Base-by-base conservation (phyloP, 1,140 invertebrate genomes). In the Drosophila subpulchrella region DNA sequence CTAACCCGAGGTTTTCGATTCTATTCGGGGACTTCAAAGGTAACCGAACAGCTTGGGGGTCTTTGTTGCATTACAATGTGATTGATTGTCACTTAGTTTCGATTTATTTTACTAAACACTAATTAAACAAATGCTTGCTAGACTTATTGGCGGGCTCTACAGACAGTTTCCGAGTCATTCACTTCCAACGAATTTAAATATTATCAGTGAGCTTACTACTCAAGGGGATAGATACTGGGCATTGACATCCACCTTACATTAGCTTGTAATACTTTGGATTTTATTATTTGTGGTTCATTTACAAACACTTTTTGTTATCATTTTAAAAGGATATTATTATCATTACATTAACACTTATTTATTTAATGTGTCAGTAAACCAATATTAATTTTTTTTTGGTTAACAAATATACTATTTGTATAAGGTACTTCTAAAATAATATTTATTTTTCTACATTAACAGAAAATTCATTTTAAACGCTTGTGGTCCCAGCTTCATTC, bases 31-130 rank as follows among this genome's bases (percentile, higher is more conserved):
- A 32, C 13, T 51, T 51, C 50, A 53, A 53, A 53, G n/a, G 1
- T 6, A 12, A 4, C 50, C 50, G 50, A 53, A 36, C 32, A 6
- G 6, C 46, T 30, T 11, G 15, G 6, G 2, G 11, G 32, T 20
- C 32, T 36, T 53, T 17, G 11, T 36, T 20, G 50, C 32, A 53
- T 53, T 51, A 51, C 30, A 36, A 13, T 34, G n/a, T 51, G 50
- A 51, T 51, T 51, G 50, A 51, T 51, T 46, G 42, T 24, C 20
- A 27, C n/a, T 48, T 27, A 11, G 5, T 13, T 3, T 11, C 7
- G 24, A 15, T 34, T 50, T 34, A 27, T 3, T 27, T 27, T 5
- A 5, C 3, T 27, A 4, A 11, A 6, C 27, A 13, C n/a, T 8
- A 11, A 17, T 6, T 12, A 51, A 51, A 13, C 8, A 32, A 10